phyloP scores from a whole-genome alignment of 1,140 invertebrate species.

The Maconellicoccus hirsutus region DNA sequence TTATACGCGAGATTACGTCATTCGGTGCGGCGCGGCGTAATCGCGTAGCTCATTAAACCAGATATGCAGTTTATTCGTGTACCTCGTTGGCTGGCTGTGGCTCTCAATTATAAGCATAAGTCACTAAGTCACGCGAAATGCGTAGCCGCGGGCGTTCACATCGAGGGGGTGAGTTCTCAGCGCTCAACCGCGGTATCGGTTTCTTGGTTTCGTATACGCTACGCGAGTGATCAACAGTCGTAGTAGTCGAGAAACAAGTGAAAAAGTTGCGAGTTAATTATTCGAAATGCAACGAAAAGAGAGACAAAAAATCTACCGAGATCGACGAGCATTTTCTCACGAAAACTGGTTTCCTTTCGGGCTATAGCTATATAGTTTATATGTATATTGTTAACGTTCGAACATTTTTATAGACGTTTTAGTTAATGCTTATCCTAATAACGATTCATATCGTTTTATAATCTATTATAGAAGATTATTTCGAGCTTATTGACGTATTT shows the following conservation, averaged over 20 bases:
- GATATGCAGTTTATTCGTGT: too few species aligned
- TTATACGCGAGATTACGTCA: too few species aligned
- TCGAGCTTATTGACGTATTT: neutral
- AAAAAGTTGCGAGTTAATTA: neutral
- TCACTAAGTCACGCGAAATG: too few species aligned
- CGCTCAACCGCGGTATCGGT: too few species aligned
- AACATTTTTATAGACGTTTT: constrained; percentile 4
- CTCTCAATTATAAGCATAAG: too few species aligned
- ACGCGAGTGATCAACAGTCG: neutral
- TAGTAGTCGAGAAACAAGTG: neutral
- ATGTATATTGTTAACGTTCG: neutral
- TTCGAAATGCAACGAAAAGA: neutral
- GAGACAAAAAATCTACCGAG: neutral
- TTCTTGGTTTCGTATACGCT: neutral
- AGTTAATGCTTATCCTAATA: neutral
- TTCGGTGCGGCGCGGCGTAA: too few species aligned
- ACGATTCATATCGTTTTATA: constrained; percentile 5
- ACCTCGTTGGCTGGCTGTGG: too few species aligned
- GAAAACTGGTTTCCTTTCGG: constrained; percentile 8
- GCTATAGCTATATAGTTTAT: neutral
- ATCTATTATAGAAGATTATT: neutral
- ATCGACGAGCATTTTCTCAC: neutral
- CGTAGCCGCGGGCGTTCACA: neutral
- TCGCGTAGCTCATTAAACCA: too few species aligned
- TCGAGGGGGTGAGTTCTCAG: neutral